Percentiles rank a stretch among this genome's conserved stretches.
Evolutionary conservation across 1,140 invertebrate genomes (phyloP).

Genomic region (Tachypleus tridentatus): DNA sequence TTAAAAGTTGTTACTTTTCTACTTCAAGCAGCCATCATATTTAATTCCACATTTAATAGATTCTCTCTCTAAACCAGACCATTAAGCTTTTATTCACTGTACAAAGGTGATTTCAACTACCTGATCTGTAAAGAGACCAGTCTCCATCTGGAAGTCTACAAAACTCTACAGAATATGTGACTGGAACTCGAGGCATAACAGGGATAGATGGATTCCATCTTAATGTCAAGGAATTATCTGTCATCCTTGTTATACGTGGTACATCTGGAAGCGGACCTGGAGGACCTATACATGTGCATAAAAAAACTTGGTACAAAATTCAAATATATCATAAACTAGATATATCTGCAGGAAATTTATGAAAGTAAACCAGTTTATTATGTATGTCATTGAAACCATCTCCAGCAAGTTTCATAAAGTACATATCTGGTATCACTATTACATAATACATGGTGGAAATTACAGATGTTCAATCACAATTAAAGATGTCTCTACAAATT

Average conservation of each 20-base stretch:
- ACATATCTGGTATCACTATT: no score
- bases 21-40: no score
- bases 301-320: no score
- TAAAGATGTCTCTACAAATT: no score
- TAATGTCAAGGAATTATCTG: conserved; percentile 64
- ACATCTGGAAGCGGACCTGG: conserved; percentile 70
- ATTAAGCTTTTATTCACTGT: no score
- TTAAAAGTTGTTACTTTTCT: no score
- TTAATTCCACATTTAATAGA: no score
- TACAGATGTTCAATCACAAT: no score
- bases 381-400: background rate
- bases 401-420: no score
- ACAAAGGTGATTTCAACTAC: conserved; percentile 26
- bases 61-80: no score
- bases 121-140: conserved; percentile 65
- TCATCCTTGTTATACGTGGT: conserved; percentile 78
- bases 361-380: background rate
- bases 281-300: conserved; percentile 34
- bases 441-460: no score
- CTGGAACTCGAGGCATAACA: conserved; percentile 58
- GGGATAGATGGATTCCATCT: conserved; percentile 85
- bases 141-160: conserved; percentile 73
- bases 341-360: background rate
- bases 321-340: background rate
- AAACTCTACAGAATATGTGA: conserved; percentile 90